Base-by-base conservation (phyloP, 2,888 invertebrate species). In the Scaptomyza cyrtandrae region DNA sequence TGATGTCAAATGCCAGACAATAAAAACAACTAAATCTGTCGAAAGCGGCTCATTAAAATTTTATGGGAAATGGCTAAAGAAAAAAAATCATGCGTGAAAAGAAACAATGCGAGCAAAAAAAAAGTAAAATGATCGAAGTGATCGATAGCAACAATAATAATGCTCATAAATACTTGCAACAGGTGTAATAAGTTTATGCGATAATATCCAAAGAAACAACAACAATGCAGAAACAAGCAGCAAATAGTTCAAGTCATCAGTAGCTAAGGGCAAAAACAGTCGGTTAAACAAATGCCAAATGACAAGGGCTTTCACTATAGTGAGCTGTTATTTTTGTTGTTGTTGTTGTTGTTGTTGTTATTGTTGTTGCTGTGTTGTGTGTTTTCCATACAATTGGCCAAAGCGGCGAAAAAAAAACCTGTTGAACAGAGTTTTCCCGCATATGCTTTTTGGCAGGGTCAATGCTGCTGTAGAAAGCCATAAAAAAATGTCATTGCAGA, bases 351-450 rank as follows among this genome's bases (percentile, higher is more conserved):
- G 43, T 13, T 46, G 31, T 3, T 35, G 43, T 6, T 24, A n/a
- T 45, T 46, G 31, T 5, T 33, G 43, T 10, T 60, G 4, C 3
- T 33, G 39, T 6, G n/a, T n/a, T 41, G 33, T 24, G 24, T 39
- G 37, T 62, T 70, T 69, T 63, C 54, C 68, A 71, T 66, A 78
- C 62, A 72, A 76, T 72, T 71, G 68, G 62, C 54, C n/a, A 63
- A 57, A 55, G 11, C 33, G 27, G 13, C 62, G 24, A 13, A 44
- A 86, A 89, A 50, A 66, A 86, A 89, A 89, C 89, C 89, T 75
- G 89, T 89, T 89, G 65, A 60, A 48, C 62, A 69, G 60, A 69
- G 80, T 77, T 89, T 89, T 87, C 88, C 88, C 89, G 81, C 88
- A 75, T 82, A 63, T 71, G 46, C 70, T 71, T 74, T 76, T 78